Evolutionary conservation across 2,888 invertebrate genomes (phyloP), one percentile per base, ranked within the genome.

Genomic region (Orthonevra nobilis): DNA sequence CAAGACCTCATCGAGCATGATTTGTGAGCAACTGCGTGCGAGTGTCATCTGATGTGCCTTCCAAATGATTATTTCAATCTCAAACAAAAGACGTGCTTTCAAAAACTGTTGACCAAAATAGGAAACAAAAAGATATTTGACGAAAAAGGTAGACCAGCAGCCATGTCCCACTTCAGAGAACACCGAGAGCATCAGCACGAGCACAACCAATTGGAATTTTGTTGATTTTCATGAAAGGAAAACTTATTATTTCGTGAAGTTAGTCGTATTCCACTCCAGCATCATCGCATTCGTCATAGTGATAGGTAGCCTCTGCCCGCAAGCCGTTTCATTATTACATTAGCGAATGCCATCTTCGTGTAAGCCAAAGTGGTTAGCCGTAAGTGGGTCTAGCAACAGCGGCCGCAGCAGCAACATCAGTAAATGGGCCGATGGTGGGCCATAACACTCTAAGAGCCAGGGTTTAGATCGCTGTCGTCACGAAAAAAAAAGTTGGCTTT

Each of bases 171-270:
- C 48, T 36, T 36, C 10, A 54, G 30, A 23, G 10, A 14, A 34
- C 5, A 32, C n/a, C n/a, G 36, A 34, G 7, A 38, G 15, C 26
- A 36, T 34, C 44, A 40, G 12, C 40, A 46, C 17, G 56, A 50
- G 12, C 10, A 42, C 46, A 46, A n/a, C 17, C 12, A 19, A 28
- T n/a, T 61, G 10, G 20, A 42, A 42, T 28, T 38, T 28, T 38
- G 38, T 34, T 23, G 23, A 46, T 54, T 61, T 69, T 77, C 64
- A 72, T 77, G 77, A 77, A 77, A 77, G 77, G 77, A 77, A 72
- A 77, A 72, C 58, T 72, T 64, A 56, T 73, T 34, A 38, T 52
- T 74, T 60, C 38, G 60, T 74, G 60, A 58, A 42, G 60, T n/a
- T n/a, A n/a, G n/a, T n/a, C n/a, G n/a, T n/a, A n/a, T n/a, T n/a